Conservation (phyloP, 2,888 invertebrate genomes). For the Lithophane semibrunnea region DNA sequence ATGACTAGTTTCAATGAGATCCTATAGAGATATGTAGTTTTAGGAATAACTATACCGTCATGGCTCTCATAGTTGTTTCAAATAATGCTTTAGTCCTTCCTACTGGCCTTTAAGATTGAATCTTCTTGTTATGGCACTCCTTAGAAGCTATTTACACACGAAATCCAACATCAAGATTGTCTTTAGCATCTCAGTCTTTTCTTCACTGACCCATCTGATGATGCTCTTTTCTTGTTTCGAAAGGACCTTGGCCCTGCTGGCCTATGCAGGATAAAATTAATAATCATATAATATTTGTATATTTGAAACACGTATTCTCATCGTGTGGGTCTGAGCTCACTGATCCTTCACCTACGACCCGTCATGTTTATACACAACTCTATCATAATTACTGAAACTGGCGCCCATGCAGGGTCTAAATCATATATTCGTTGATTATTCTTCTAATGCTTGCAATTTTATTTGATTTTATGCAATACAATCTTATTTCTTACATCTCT, state of each 20-base stretch:
- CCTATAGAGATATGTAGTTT: neutral
- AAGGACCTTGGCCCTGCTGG: neutral
- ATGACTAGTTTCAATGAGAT: neutral
- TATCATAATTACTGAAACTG: constrained; percentile 22
- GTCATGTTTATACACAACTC: constrained; percentile 20
- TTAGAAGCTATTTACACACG: neutral
- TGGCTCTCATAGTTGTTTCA: neutral
- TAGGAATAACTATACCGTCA: neutral
- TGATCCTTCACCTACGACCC: constrained; percentile 36
- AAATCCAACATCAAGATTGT: too few relatives aligned
- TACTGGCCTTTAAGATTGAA: too few relatives aligned
- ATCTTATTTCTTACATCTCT: neutral
- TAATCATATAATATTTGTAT: neutral
- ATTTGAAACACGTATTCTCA: constrained; percentile 11
- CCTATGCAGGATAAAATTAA: neutral
- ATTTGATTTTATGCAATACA: neutral
- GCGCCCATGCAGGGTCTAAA: constrained; percentile 19
- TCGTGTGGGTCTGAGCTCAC: constrained; percentile 1
- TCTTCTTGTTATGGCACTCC: too few relatives aligned
- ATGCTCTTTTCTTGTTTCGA: neutral
- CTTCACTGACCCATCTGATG: neutral
- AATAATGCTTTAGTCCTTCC: neutral
- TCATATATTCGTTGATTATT: neutral
- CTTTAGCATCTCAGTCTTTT: neutral
- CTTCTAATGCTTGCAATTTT: neutral